Conservation (phyloP, 2,113 vertebrate genomes). For the Tragulus kanchil region DNA sequence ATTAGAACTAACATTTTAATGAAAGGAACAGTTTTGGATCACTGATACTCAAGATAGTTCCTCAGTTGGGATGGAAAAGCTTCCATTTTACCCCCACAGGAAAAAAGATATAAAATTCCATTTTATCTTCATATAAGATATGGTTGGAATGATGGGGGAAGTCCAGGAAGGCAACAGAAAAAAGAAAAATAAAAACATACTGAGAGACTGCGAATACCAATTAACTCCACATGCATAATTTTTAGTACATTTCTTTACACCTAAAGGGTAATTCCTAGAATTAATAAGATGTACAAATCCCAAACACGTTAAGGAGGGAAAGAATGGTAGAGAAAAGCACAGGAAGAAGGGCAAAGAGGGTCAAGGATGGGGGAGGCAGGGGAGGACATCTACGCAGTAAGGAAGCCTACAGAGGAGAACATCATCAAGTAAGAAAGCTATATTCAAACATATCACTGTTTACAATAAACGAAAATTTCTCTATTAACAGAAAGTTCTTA, state of each 20-base stretch:
- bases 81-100: not conserved
- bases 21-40: not conserved
- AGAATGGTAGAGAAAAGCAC: not conserved
- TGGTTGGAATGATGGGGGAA: not conserved
- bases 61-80: not conserved
- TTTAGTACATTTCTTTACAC: not conserved
- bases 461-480: constrained; percentile 11
- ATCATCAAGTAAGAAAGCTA: not conserved
- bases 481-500: not conserved
- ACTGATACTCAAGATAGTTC: not conserved
- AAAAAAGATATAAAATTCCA: not conserved
- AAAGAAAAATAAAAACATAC: not conserved
- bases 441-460: not conserved
- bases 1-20: constrained; percentile 24
- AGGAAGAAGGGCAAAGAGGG: not conserved
- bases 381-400: not conserved
- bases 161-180: not conserved
- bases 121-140: not conserved
- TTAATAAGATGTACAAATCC: not conserved
- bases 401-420: not conserved
- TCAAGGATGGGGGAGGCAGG: no score
- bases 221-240: not conserved
- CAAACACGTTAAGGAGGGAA: not conserved
- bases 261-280: not conserved
- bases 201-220: not conserved